Percentiles rank a stretch among this genome's conserved stretches.
Evolutionary conservation across 1,140 invertebrate genomes (phyloP).

Genomic region (Trichogramma pretiosum): DNA sequence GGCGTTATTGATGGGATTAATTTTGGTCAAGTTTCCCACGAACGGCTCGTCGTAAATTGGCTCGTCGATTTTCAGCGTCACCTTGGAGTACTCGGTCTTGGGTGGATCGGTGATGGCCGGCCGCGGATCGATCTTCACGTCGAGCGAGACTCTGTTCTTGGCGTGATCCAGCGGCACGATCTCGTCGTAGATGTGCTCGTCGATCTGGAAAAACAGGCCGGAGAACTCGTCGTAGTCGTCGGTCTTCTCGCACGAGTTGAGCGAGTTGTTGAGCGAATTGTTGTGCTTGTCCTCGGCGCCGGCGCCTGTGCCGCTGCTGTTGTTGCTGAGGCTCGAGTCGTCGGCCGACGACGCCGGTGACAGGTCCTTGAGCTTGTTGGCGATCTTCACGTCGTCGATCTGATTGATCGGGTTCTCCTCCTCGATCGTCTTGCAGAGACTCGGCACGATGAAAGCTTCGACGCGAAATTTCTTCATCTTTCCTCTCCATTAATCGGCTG

Average conservation of each 20-base stretch:
- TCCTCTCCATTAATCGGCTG: background rate
- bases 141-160: background rate
- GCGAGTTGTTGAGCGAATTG: background rate
- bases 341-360: background rate
- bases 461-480: slow-evolving; percentile 28
- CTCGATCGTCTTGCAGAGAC: background rate
- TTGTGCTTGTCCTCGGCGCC: background rate
- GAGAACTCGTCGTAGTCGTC: slow-evolving; percentile 10
- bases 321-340: background rate
- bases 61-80: slow-evolving; percentile 18
- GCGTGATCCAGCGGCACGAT: slow-evolving; percentile 3
- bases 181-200: slow-evolving; percentile 15
- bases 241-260: background rate
- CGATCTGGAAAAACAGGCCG: slow-evolving; percentile 13
- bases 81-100: slow-evolving; percentile 13
- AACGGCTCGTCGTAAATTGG: slow-evolving; percentile 33
- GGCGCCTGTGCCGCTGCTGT: background rate
- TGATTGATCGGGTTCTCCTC: slow-evolving; percentile 6
- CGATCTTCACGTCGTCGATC: slow-evolving; percentile 16
- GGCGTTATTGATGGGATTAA: slow-evolving; percentile 2
- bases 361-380: slow-evolving; percentile 14
- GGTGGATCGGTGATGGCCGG: too few relatives aligned
- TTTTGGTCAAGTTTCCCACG: slow-evolving; percentile 20
- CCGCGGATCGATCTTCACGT: background rate
- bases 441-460: slow-evolving; percentile 35